Evolutionary conservation across 2,888 invertebrate genomes (phyloP).

Genomic region (Operophtera brumata): DNA sequence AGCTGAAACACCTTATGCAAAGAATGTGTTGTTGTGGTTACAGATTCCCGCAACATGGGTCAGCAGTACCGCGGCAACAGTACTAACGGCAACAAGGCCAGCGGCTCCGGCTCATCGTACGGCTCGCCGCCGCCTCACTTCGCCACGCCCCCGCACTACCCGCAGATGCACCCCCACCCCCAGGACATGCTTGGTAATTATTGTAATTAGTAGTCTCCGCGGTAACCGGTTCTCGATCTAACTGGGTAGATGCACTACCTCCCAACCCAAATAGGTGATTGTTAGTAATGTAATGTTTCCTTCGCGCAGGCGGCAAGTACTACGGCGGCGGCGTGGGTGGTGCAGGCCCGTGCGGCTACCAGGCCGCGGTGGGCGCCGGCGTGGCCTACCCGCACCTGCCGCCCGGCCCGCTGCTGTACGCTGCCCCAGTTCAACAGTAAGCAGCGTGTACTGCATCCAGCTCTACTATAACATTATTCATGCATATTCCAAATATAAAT

Average conservation of each 20-base stretch:
- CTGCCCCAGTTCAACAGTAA: conserved; percentile 89
- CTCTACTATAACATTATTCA: conserved; percentile 25
- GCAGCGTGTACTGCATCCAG: conserved; percentile 18
- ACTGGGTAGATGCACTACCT: too few species aligned
- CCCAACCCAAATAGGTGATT: too few species aligned
- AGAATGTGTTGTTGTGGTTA: not conserved
- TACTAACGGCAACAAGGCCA: conserved; percentile 61
- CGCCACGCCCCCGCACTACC: conserved; percentile 69
- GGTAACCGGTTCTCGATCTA: too few species aligned
- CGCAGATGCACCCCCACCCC: conserved; percentile 76
- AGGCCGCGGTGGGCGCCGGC: conserved; percentile 82
- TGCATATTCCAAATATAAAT: conserved; percentile 37
- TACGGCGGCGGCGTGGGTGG: conserved; percentile 85
- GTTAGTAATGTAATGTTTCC: not conserved
- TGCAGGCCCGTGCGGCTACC: conserved; percentile 83
- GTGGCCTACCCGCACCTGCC: conserved; percentile 83
- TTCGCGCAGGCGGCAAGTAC: conserved; percentile 83
- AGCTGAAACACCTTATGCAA: too few species aligned
- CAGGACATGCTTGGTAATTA: conserved; percentile 73
- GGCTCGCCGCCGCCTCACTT: conserved; percentile 77
- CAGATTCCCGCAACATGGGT: conserved; percentile 65
- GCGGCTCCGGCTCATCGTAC: conserved; percentile 70
- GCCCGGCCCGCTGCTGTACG: conserved; percentile 78
- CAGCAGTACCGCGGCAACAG: conserved; percentile 70
- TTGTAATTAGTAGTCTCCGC: not conserved